Evolutionary conservation across 2,888 invertebrate species (phyloP).

Genomic region (Slavum lentiscoides): DNA sequence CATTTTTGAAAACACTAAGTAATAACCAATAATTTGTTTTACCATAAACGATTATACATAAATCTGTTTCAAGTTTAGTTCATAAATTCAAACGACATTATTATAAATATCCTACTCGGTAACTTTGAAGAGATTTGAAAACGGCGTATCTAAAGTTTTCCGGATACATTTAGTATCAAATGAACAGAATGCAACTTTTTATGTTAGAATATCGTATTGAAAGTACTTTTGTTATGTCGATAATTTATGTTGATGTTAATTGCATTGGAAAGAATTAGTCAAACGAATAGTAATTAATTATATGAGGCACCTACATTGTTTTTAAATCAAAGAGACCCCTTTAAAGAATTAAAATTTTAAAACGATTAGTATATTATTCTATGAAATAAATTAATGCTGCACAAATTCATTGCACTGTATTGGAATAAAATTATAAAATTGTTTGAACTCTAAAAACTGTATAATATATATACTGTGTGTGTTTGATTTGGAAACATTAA

Average conservation of each 20-base stretch:
- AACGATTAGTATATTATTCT: neutral
- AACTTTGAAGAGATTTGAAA: slow-evolving; percentile 1
- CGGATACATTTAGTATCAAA: neutral
- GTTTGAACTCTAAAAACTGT: too few relatives aligned
- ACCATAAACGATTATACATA: neutral
- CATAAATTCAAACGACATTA: slow-evolving; percentile 1
- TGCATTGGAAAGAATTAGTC: neutral
- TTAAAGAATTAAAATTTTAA: neutral
- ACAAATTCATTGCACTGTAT: too few relatives aligned
- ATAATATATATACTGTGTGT: too few relatives aligned
- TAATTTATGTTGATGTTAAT: neutral
- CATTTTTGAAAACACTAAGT: neutral
- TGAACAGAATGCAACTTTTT: neutral
- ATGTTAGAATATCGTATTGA: neutral
- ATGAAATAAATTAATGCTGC: neutral
- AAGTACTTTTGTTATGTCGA: neutral
- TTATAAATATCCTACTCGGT: neutral
- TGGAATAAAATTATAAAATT: too few relatives aligned
- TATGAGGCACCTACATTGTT: neutral
- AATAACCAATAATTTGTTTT: neutral
- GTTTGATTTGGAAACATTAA: too few relatives aligned
- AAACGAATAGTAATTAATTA: neutral
- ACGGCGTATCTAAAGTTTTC: neutral
- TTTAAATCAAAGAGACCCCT: neutral
- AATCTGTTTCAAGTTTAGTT: neutral